These are phyloP conservation scores for Pristionchus maxplancki DNA, from an alignment of 2,888 invertebrate genomes.

Conservation along the genomic window DNA sequence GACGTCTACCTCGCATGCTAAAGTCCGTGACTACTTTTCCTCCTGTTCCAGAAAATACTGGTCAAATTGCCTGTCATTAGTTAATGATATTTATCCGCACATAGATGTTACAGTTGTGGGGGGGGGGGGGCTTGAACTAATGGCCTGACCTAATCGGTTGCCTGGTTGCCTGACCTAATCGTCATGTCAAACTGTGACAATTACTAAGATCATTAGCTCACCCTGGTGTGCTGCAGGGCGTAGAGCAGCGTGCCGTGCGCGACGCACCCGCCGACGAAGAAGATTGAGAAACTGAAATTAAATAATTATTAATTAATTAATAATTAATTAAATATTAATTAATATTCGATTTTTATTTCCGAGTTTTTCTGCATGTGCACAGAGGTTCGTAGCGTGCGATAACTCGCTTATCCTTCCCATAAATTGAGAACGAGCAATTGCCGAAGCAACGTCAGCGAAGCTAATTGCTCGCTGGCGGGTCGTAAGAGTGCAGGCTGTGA, in stretches of 20 bases:
- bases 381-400: background rate
- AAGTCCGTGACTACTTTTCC: too few relatives aligned
- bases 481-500: too few relatives aligned
- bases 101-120: too few relatives aligned
- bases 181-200: too few relatives aligned
- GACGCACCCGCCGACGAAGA: background rate
- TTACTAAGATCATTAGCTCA: background rate
- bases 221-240: conserved; percentile 39
- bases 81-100: too few relatives aligned
- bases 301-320: background rate
- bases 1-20: too few relatives aligned
- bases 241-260: conserved; percentile 30
- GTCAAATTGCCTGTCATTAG: too few relatives aligned
- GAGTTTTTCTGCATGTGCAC: background rate
- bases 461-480: background rate
- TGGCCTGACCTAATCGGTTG: too few relatives aligned
- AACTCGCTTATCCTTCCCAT: background rate
- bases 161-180: too few relatives aligned
- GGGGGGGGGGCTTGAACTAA: too few relatives aligned
- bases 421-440: background rate
- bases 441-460: background rate
- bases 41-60: too few relatives aligned
- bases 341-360: background rate
- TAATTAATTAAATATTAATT: background rate
- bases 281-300: conserved; percentile 48